Evolutionary conservation across 1,140 invertebrate species (phyloP), one percentile per base, ranked within the genome.

Genomic region (Pseudomyrmex gracilis): DNA sequence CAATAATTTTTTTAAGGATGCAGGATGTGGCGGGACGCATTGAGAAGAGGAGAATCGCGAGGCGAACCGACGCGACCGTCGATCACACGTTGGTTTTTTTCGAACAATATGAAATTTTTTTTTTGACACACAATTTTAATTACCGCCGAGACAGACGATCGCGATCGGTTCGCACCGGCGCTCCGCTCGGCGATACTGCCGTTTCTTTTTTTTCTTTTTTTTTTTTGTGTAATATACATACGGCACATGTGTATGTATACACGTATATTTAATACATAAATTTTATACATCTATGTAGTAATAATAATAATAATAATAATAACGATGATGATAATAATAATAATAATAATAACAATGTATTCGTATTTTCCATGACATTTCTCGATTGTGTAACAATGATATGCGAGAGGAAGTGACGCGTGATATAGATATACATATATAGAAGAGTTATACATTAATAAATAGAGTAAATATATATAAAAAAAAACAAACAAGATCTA

Each of bases 261-360:
- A 71, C 70, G 89, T 93, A 91, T 93, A 93, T 93, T 93, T 92
- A 87, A 91, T 93, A 93, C 90, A 86, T 92, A 90, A 92, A 92
- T 93, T 93, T 93, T 92, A 91, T 93, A 93, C 93, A 93, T 92
- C 92, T 90, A 93, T 92, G 61, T 47, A 34, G 7, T 34, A 34
- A 34, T 34, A 34, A 89, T 82, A 88, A 90, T 85, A 76, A 82
- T 88, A 90, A 86, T 74, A 91, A 85, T 89, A 91, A 89, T 90
- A 74, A 88, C 86, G 88, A 89, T 82, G 89, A 90, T 85, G 80
- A 82, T 88, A 90, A 86, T 91, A n/a, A n/a, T n/a, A n/a, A n/a
- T n/a, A n/a, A n/a, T n/a, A n/a, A n/a, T 73, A 91, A 85, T 89
- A 91, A 89, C 89, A 73, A 88, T 87, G 88, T 34, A 34, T 34